Percentiles rank a stretch among this genome's conserved stretches.
These are phyloP conservation scores for Takifugu ocellatus DNA, from an alignment of 2,797 vertebrate genomes.

Conservation along the genomic window DNA sequence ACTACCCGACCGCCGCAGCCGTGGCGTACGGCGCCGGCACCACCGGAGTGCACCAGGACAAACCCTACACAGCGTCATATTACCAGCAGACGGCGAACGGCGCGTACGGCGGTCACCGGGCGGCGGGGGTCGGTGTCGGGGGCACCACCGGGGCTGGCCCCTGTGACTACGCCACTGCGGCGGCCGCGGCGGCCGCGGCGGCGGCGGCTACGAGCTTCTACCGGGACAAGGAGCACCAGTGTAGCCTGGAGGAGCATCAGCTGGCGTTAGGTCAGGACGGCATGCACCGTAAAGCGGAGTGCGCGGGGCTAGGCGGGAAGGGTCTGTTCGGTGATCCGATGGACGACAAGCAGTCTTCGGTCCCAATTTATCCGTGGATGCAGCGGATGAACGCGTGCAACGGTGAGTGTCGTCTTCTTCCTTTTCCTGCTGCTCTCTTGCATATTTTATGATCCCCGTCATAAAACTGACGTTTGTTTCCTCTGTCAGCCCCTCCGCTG, in stretches of 20 bases:
- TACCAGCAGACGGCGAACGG: conserved; percentile 85
- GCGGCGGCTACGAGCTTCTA: conserved; percentile 78
- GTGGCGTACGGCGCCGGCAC: conserved; percentile 78
- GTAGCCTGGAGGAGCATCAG: conserved; percentile 82
- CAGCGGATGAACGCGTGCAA: conserved; percentile 94
- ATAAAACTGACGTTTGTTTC: conserved; percentile 61
- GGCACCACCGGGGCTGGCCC: conserved; percentile 67
- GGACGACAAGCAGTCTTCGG: conserved; percentile 82
- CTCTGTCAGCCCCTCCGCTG: conserved; percentile 31
- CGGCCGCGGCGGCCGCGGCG: conserved; percentile 50
- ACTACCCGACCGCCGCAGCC: conserved; percentile 83
- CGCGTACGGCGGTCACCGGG: conserved; percentile 79
- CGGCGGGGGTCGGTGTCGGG: conserved; percentile 33
- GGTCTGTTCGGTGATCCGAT: conserved; percentile 84
- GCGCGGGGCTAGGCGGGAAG: conserved; percentile 83
- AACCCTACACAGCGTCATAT: conserved; percentile 71
- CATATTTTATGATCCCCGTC: conserved; percentile 57
- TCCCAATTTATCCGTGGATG: conserved; percentile 91
- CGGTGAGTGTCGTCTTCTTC: conserved; percentile 79
- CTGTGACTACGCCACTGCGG: conserved; percentile 84
- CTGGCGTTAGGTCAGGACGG: conserved; percentile 80
- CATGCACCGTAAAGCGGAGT: conserved; percentile 85
- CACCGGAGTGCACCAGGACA: conserved; percentile 57
- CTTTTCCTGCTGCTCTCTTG: conserved; percentile 21
- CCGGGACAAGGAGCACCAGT: conserved; percentile 86